Percentiles rank a stretch among this genome's conserved stretches.
Evolutionary conservation across 2,797 vertebrate genomes (phyloP).

Genomic region (Dendrocincla tyrannina): DNA sequence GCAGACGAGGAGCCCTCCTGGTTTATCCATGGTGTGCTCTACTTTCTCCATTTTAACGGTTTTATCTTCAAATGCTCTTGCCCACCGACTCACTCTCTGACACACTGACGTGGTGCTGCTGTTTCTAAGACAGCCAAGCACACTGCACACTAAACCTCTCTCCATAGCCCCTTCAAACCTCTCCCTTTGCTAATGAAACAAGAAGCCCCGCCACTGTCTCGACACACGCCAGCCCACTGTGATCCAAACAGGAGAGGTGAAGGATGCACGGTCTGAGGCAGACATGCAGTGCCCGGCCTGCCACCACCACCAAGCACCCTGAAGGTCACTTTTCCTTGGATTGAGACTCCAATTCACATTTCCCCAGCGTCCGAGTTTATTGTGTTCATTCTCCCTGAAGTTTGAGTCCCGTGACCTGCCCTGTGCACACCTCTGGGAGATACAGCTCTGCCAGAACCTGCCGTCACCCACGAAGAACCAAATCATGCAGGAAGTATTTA

Average conservation of each 20-base stretch:
- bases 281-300: not conserved
- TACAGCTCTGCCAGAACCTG: not conserved
- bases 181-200: not conserved
- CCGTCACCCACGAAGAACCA: not conserved
- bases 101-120: not conserved
- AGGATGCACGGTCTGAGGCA: not conserved
- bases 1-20: not conserved
- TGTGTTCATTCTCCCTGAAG: not conserved
- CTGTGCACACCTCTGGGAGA: not conserved
- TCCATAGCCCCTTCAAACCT: not conserved
- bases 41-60: not conserved
- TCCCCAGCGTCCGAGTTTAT: not conserved
- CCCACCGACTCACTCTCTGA: not conserved
- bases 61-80: not conserved
- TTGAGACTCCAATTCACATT: not conserved
- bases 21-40: not conserved
- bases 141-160: not conserved
- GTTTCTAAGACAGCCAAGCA: not conserved
- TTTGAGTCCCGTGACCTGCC: not conserved
- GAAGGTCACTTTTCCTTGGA: not conserved
- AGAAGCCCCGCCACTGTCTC: not conserved
- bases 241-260: rapidly evolving
- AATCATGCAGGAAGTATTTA: not conserved
- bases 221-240: rapidly evolving
- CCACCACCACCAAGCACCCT: not conserved